Conservation (phyloP, 2,113 vertebrate species). For the Terrapene triunguis region DNA sequence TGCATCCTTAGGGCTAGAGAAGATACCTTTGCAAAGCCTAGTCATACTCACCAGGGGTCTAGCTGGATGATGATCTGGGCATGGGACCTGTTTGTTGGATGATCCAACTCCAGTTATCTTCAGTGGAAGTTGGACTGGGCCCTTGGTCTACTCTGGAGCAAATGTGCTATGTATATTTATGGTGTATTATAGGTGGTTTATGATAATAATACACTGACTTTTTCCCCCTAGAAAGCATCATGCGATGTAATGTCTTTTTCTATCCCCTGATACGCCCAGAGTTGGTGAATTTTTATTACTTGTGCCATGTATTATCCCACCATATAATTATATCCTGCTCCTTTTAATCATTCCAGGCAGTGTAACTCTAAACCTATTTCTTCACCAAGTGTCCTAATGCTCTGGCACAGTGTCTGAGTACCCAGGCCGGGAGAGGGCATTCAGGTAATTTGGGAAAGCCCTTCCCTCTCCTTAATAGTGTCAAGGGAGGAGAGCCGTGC, state of each 20-base stretch:
- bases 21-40: slow-evolving; percentile 46
- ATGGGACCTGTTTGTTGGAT: slow-evolving; percentile 28
- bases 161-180: not conserved
- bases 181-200: not conserved
- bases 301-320: not conserved
- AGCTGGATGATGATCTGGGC: slow-evolving; percentile 34
- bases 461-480: not conserved
- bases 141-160: not conserved
- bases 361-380: not conserved
- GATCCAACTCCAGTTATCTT: slow-evolving; percentile 31
- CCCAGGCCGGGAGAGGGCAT: too few species aligned
- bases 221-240: slow-evolving; percentile 55
- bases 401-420: not conserved
- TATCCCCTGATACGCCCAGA: not conserved
- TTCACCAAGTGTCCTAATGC: not conserved
- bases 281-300: not conserved
- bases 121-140: not conserved
- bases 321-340: not conserved
- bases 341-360: not conserved
- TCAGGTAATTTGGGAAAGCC: not conserved
- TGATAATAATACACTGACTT: slow-evolving; percentile 3
- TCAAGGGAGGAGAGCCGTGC: not conserved
- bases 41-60: not conserved
- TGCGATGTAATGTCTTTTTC: not conserved
- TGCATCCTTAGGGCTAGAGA: not conserved